Evolutionary conservation across 2,113 vertebrate species (phyloP), one percentile per base, ranked within the genome.

Genomic region (Alligator mississippiensis): DNA sequence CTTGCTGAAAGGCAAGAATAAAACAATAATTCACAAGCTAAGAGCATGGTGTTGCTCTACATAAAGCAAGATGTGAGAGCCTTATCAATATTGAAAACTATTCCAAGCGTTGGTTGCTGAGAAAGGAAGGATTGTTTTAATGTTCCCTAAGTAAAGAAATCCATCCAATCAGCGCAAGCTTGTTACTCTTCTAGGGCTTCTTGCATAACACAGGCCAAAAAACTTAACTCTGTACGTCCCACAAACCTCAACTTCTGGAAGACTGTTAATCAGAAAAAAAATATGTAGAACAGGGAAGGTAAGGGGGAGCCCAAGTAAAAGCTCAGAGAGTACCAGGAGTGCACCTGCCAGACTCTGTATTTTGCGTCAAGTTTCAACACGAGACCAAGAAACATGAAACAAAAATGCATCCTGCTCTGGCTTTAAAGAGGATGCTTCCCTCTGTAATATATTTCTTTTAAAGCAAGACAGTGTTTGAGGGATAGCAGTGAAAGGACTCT

Each of bases 281-380:
- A 47, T 47, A 47, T 47, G 47, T 47, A 47, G 47, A 86, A 93
- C 90, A 88, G 3, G 11, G 90, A 61, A 6, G 76, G 21, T 80
- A 70, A 27, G 27, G 85, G 9, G 18, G 15, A 47, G 84, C 55
- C 64, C 55, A 88, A 11, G 91, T n/a, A 72, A 92, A 88, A 84
- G 59, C 24, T 88, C 62, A n/a, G 85, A 28, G 85, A 90, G 64
- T 2, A 12, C 5, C 3, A 3, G 0, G 34, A 88, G 0, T 34
- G 9, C 2, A 75, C 78, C 88, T 80, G 57, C 76, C 60, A 58
- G 14, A 68, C 83, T 74, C 28, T 88, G 9, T 9, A 63, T 57
- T 64, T 74, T 3, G 79, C 3, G 15, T 64, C 10, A 82, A 10
- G 28, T 85, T 95, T 93, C 64, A 88, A 87, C n/a, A 82, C 11